Base-by-base conservation (phyloP, 2,113 vertebrate species). In the Vulpes ferrilata region DNA sequence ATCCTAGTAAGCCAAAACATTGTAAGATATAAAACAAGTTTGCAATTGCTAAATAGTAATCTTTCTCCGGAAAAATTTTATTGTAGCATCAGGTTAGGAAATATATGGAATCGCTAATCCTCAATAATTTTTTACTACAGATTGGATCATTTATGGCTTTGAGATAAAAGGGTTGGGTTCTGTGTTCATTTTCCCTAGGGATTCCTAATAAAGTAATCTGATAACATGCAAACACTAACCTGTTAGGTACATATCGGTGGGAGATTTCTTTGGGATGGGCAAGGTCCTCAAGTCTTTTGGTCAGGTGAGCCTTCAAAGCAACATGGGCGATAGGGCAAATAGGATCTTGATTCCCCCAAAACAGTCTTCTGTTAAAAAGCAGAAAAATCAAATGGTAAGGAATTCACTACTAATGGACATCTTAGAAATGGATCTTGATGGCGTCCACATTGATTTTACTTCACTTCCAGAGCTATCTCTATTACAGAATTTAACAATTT, bases 271-370 rank as follows among this genome's bases (percentile, higher is more conserved):
- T 99, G 95, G 98, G 98, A 23, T 96, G 92, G 74, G 98, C 97
- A 60, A 99, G 97, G 13, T 11, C 35, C 11, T 83, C 57, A 3
- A 78, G 64, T 87, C 98, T 98, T 94, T 83, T 20, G 2, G 90
- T 97, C 5, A 93, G 74, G 2, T 0, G 96, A 97, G 90, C 53
- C 35, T 76, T 81, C 94, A 97, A 0, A 92, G 97, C 90, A 38
- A 1, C 1, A 0, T 0, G 0, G 0, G 98, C 78, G 20, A 98
- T 3, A 38, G 97, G 88, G 89, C 86, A 48, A 62, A 98, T 98
- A 0, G 94, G 92, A 43, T 98, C 98, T 97, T 99, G 98, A 93
- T 98, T 99, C 93, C 98, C 98, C 98, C 97, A 98, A 17, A 82
- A 13, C 0, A 98, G 85, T 78, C 82, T 98, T 82, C 96, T 96